Base-by-base conservation (phyloP, 2,113 vertebrate genomes). In the Recurvirostra avosetta region DNA sequence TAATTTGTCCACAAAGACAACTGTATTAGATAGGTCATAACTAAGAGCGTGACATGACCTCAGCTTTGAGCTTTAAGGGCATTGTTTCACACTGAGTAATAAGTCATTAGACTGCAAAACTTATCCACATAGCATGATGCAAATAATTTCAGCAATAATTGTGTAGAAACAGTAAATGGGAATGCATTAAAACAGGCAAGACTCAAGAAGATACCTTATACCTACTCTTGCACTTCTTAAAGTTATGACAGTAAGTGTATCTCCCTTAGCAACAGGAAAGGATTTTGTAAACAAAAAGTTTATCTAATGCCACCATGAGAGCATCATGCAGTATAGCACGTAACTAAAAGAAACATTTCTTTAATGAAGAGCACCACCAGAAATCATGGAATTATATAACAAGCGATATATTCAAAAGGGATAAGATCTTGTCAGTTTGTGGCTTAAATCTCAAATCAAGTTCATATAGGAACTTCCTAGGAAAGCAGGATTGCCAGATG, bases 21-120 rank as follows among this genome's bases (percentile, higher is more conserved):
- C 75, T 86, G 30, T 32, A 58, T 77, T 49, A 65, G 49, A 63
- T 82, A 80, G 65, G 61, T 92, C 92, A 91, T 62, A 91, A 78
- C 53, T 61, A 56, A 66, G 76, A 91, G 75, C 1, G 0, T 85
- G 86, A 82, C 66, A 66, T 62, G 67, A 94, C 40, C 65, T 94
- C 92, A 91, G 76, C 83, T 67, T 53, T 36, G 56, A 90, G 88
- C 88, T 95, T 75, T 77, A 75, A 96, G 88, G 40, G 63, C 66
- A 41, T 81, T 92, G 91, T 81, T 95, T 94, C 83, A 92, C 75
- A 53, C 62, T 87, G 72, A 90, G 72, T 84, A 93, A 94, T 63
- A 59, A 91, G 66, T 61, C 79, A 86, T 85, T 86, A 94, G 65
- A 68, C 92, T 81, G 80, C 70, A 88, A 87, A 94, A 92, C 53